Conservation (phyloP, 2,113 vertebrate species). For the Oreamnos americanus region DNA sequence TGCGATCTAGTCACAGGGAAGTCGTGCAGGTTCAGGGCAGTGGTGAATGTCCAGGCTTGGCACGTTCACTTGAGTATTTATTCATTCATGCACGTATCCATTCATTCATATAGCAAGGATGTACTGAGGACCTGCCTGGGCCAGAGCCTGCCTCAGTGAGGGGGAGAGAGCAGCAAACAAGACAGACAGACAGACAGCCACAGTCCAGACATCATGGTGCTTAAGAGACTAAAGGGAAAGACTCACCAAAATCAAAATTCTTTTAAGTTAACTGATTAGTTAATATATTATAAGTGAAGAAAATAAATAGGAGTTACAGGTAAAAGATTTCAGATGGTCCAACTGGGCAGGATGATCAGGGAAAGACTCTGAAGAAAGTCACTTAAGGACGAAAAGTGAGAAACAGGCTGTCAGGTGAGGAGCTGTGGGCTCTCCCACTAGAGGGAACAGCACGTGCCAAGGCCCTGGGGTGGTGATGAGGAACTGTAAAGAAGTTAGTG, state of each 20-base stretch:
- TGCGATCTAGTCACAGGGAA: neutral
- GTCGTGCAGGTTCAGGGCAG: neutral
- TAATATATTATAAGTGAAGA: neutral
- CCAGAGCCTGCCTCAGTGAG: neutral
- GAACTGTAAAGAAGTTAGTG: neutral
- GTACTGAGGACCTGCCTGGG: neutral
- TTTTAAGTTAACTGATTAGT: neutral
- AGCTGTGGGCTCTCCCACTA: neutral
- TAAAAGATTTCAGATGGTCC: neutral
- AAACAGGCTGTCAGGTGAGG: neutral
- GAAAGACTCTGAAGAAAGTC: neutral
- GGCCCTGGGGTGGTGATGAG: neutral
- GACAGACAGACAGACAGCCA: neutral
- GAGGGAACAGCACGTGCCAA: neutral
- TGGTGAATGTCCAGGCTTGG: neutral
- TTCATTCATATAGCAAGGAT: neutral
- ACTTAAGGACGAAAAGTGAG: neutral
- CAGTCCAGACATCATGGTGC: neutral
- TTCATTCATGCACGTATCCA: rapidly evolving
- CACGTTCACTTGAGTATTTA: neutral
- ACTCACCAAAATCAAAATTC: neutral
- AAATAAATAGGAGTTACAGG: neutral
- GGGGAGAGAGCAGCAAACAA: neutral
- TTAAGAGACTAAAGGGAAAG: neutral
- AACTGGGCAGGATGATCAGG: neutral